Percentiles rank a stretch among this genome's conserved stretches.
Conservation (phyloP, 1,140 invertebrate genomes). For the Bicyclus anynana region DNA sequence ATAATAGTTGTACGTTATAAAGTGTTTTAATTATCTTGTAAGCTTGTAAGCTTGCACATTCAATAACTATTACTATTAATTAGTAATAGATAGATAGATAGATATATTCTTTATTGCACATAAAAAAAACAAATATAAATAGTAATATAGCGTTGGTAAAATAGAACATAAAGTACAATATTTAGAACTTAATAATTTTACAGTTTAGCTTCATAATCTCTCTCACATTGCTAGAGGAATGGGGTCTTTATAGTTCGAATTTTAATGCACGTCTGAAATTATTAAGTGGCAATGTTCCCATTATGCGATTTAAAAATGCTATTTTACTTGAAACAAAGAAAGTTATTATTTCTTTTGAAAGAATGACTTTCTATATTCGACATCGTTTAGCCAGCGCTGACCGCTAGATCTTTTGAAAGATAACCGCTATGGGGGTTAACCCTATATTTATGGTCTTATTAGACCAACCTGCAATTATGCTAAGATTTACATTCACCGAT, state of each 20-base stretch:
- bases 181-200: too few relatives aligned
- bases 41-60: too few relatives aligned
- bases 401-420: not conserved
- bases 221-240: too few relatives aligned
- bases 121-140: too few relatives aligned
- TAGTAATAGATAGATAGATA: too few relatives aligned
- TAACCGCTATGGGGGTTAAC: not conserved
- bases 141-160: too few relatives aligned
- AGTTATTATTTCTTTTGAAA: not conserved
- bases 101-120: too few relatives aligned
- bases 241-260: not conserved
- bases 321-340: not conserved
- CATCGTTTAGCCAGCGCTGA: not conserved
- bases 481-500: conserved; percentile 2
- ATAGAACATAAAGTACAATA: too few relatives aligned
- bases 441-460: not conserved
- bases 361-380: not conserved
- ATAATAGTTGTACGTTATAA: too few relatives aligned
- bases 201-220: too few relatives aligned
- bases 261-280: not conserved
- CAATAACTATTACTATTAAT: too few relatives aligned
- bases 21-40: too few relatives aligned
- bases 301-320: not conserved
- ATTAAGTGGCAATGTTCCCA: not conserved
- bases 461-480: not conserved